phyloP scores from a whole-genome alignment of 2,113 vertebrate genomes.

The Oncorhynchus keta region DNA sequence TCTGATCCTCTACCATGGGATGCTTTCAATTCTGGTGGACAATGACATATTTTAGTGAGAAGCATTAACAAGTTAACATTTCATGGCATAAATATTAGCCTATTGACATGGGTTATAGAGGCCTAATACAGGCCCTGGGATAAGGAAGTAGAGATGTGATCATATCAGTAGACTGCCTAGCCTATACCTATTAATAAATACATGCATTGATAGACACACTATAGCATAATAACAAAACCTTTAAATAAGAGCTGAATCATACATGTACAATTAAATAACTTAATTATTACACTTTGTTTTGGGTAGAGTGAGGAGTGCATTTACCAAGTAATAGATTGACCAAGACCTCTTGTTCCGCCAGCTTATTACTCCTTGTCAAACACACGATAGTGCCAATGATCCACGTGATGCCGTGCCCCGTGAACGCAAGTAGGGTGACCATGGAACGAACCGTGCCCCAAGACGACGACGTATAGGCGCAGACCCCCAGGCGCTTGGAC shows the following conservation, averaged over 20 bases:
- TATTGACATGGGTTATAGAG: no score
- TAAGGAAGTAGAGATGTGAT: no score
- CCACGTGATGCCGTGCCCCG: slow-evolving; percentile 92
- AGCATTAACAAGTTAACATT: no score
- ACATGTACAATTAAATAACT: not conserved
- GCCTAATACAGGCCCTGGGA: no score
- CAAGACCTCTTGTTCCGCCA: slow-evolving; percentile 93
- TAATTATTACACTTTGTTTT: not conserved
- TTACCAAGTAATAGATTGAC: slow-evolving; percentile 96
- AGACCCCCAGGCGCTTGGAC: slow-evolving; percentile 93
- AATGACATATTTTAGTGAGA: not conserved
- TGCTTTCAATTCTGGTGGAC: not conserved
- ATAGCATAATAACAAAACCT: not conserved
- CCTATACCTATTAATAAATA: not conserved
- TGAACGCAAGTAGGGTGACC: slow-evolving; percentile 87
- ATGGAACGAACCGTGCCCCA: slow-evolving; percentile 93
- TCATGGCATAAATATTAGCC: no score
- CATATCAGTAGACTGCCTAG: not conserved
- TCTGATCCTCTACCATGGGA: not conserved
- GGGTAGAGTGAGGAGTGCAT: slow-evolving; percentile 41
- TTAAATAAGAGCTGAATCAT: not conserved
- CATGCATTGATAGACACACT: not conserved
- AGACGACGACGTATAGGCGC: slow-evolving; percentile 81
- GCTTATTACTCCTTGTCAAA: slow-evolving; percentile 89
- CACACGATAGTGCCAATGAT: slow-evolving; percentile 90